These are phyloP conservation scores for Burhinus oedicnemus DNA, from an alignment of 2,113 vertebrate genomes.

Conservation along the genomic window DNA sequence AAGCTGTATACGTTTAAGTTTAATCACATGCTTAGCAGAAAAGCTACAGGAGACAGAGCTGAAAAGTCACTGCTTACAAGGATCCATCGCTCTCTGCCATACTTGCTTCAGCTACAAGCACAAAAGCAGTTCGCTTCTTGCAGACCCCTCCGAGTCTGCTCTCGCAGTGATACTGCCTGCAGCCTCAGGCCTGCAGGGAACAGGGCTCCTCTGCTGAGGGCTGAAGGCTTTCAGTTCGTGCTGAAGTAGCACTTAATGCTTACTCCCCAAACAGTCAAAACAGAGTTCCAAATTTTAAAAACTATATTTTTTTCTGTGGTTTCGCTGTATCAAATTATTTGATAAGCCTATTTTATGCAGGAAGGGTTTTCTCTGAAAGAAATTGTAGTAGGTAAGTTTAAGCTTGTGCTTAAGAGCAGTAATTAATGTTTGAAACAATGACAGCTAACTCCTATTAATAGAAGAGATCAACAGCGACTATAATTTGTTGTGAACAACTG, in stretches of 20 bases:
- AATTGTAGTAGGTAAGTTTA: not conserved
- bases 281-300: not conserved
- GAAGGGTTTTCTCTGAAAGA: not conserved
- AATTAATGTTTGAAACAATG: not conserved
- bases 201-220: accelerated
- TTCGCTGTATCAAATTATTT: not conserved
- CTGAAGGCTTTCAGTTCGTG: not conserved
- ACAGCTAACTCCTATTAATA: not conserved
- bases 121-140: not conserved
- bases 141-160: not conserved
- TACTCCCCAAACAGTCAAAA: not conserved
- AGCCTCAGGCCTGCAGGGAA: not conserved
- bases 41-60: not conserved
- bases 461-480: accelerated
- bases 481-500: not conserved
- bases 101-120: not conserved
- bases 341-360: not conserved
- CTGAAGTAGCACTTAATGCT: not conserved
- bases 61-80: not conserved
- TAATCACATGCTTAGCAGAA: not conserved
- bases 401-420: not conserved
- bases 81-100: not conserved
- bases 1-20: not conserved
- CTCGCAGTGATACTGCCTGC: accelerated
- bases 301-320: not conserved